Evolutionary conservation across 1,140 invertebrate genomes (phyloP), one percentile per base, ranked within the genome.

Genomic region (Dolichoris vasculosae): DNA sequence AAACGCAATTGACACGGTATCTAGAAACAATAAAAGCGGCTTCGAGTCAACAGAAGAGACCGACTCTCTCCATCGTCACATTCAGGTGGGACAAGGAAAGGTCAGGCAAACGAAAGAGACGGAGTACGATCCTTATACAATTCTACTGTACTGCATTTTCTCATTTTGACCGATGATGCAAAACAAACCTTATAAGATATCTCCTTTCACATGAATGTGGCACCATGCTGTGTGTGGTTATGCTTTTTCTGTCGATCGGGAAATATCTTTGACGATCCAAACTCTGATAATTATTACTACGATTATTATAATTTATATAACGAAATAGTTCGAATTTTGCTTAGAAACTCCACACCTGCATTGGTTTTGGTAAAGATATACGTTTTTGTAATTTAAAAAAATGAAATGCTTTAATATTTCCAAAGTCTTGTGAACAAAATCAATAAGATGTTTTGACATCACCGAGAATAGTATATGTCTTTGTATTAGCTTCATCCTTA

Each of bases 41-140:
- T 90, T 94, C 89, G 91, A 94, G 90, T 88, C 95, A 95, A 90
- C 95, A 95, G 90, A 93, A 93, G 87, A 95, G 96, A 90, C 96
- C 96, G 88, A 96, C 96, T 86, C 95, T 97, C 90, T 97, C 96
- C 93, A 96, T 97, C 93, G 96, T 97, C 94, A 97, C 96, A 94
- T 97, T 97, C 96, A 97, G 96, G 96, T 97, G 96, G 95, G 96
- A 95, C 91, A 94, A 94, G 92, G 93, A 93, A 93, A 93, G 93
- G 93, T 93, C 92, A 93, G 93, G 91, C 91, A 92, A 91, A 92
- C 87, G 93, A 94, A 93, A 93, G 92, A 93, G 93, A 93, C 89
- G 92, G 93, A 93, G 93, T 93, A 93, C 86, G 89, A 89, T 89
- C 88, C 87, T 88, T 88, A 90, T 82, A 77, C 83, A 59, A 86